Percentiles rank a stretch among this genome's conserved stretches.
Conservation (phyloP, 2,797 vertebrate genomes). For the Trichosurus vulpecula region DNA sequence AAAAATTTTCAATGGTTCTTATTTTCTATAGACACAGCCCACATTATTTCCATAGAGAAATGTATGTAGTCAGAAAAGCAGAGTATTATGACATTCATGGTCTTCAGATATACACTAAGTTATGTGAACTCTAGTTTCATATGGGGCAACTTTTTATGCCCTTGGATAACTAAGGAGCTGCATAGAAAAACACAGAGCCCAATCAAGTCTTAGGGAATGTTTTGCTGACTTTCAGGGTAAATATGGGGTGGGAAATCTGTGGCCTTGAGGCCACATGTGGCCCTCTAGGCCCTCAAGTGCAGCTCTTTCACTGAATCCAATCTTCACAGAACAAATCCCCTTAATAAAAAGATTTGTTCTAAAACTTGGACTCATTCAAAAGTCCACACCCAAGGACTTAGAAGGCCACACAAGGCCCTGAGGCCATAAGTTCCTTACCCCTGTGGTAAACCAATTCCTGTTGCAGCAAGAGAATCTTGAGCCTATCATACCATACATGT, state of each 20-base stretch:
- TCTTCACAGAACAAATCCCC: no score
- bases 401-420: no score
- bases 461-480: neutral
- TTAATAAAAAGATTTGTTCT: no score
- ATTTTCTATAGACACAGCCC: neutral
- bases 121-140: neutral
- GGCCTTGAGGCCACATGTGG: no score
- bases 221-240: neutral
- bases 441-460: neutral
- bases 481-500: neutral
- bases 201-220: neutral
- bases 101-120: neutral
- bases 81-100: neutral
- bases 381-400: no score
- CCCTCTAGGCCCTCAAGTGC: no score
- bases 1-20: neutral
- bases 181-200: neutral
- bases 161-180: neutral
- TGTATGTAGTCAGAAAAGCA: neutral
- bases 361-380: no score
- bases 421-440: no score
- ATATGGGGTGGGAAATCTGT: no score
- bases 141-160: neutral
- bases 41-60: neutral
- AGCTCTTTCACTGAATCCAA: no score